A percentile compares a stretch with the other conserved stretches of the same genome.
phyloP scores from a whole-genome alignment of 2,888 invertebrate genomes.

The Opisthograptis luteolata region DNA sequence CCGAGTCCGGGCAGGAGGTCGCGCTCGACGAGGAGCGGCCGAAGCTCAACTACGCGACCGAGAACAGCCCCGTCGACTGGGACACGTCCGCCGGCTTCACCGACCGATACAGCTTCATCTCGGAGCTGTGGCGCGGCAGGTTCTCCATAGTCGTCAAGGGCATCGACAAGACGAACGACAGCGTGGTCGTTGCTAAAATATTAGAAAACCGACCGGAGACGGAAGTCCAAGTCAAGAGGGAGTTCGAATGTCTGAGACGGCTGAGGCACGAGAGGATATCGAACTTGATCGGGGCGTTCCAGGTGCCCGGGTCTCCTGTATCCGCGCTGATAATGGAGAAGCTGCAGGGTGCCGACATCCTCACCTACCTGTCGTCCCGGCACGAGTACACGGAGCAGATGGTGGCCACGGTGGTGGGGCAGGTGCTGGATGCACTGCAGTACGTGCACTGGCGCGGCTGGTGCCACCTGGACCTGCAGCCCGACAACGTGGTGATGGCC shows the following conservation, averaged over 20 bases:
- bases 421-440: constrained; percentile 95
- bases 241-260: constrained; percentile 92
- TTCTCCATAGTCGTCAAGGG: constrained; percentile 93
- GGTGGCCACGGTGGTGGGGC: constrained; percentile 93
- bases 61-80: constrained; percentile 90
- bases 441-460: constrained; percentile 97
- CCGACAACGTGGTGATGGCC: constrained; percentile 97
- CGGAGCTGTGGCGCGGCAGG: constrained; percentile 93
- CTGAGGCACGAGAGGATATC: constrained; percentile 95
- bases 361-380: constrained; percentile 93
- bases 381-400: constrained; percentile 97
- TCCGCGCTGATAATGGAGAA: constrained; percentile 92
- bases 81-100: constrained; percentile 86
- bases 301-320: constrained; percentile 86
- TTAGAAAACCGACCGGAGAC: constrained; percentile 87
- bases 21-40: constrained; percentile 86
- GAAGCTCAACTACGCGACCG: constrained; percentile 89
- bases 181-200: constrained; percentile 93
- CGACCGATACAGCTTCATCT: constrained; percentile 92
- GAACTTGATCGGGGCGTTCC: constrained; percentile 88
- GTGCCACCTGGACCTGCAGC: constrained; percentile 95
- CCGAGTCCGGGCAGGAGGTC: constrained; percentile 91
- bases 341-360: constrained; percentile 95
- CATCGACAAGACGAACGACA: constrained; percentile 89
- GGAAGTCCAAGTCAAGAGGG: constrained; percentile 87